Conservation (phyloP, 2,797 vertebrate genomes). For the Mionectes olivaceus region DNA sequence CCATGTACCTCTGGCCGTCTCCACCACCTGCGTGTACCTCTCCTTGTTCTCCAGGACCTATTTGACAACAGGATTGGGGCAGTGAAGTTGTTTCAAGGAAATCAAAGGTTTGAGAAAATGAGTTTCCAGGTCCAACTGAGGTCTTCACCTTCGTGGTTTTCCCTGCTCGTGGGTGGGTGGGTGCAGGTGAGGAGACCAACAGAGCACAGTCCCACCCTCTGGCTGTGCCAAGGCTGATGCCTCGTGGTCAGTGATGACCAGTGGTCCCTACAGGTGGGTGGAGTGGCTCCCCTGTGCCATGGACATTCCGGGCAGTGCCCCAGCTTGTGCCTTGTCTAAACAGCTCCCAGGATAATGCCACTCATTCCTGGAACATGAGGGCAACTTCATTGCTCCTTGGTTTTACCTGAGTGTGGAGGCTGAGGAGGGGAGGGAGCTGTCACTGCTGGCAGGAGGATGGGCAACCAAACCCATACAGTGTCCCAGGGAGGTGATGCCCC, state of each 20-base stretch:
- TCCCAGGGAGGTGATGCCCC: background rate
- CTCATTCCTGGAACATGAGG: background rate
- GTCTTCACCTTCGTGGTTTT: background rate
- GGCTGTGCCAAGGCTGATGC: background rate
- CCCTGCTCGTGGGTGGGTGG: fast-evolving
- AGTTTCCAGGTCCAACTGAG: background rate
- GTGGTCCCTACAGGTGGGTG: fast-evolving
- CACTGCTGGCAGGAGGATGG: background rate
- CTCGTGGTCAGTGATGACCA: fast-evolving
- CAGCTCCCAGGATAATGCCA: fast-evolving
- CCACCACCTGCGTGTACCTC: background rate
- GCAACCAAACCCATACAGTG: fast-evolving
- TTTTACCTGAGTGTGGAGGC: background rate
- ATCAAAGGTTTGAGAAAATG: background rate
- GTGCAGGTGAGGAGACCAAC: background rate
- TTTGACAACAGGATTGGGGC: background rate
- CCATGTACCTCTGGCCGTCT: background rate
- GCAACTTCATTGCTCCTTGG: background rate
- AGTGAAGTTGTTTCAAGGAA: background rate
- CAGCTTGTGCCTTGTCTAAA: background rate
- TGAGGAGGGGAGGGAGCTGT: background rate
- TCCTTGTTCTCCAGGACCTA: background rate
- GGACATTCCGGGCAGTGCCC: background rate
- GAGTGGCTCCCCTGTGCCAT: background rate
- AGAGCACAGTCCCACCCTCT: background rate